Conservation (phyloP, 2,888 invertebrate genomes). For the Caenorhabditis doughertyi region DNA sequence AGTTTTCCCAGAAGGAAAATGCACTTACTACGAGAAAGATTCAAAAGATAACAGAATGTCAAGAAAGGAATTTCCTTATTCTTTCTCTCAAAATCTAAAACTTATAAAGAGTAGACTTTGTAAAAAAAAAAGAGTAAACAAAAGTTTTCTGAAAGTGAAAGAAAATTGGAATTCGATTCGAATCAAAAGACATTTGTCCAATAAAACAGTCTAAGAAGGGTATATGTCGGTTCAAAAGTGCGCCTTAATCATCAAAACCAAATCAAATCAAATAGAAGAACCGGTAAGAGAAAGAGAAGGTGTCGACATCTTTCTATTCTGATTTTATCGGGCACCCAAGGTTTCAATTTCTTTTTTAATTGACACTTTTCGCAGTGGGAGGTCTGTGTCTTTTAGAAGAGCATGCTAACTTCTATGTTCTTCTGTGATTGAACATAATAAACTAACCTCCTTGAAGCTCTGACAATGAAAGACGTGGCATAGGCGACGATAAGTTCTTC, state of each 20-base stretch:
- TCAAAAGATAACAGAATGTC: background rate
- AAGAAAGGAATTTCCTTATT: too few relatives aligned
- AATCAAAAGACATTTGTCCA: conserved; percentile 15
- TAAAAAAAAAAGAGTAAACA: background rate
- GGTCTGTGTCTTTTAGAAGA: conserved; percentile 17
- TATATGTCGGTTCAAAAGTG: conserved; percentile 14
- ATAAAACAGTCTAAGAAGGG: conserved; percentile 7
- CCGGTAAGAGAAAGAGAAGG: conserved; percentile 24
- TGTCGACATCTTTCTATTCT: conserved; percentile 37
- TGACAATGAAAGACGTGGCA: conserved; percentile 71
- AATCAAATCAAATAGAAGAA: conserved; percentile 32
- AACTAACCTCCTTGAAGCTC: conserved; percentile 30
- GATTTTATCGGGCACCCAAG: conserved; percentile 35
- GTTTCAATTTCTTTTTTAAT: conserved; percentile 16
- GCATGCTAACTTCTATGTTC: too few relatives aligned
- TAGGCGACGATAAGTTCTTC: conserved; percentile 68
- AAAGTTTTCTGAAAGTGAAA: conserved; percentile 19
- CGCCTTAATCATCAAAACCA: conserved; percentile 28
- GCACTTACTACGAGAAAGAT: background rate
- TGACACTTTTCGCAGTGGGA: conserved; percentile 38
- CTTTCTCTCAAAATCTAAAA: too few relatives aligned
- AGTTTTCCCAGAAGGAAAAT: conserved; percentile 4
- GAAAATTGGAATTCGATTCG: conserved; percentile 21
- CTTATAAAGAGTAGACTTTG: too few relatives aligned
- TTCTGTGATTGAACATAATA: too few relatives aligned